phyloP scores from a whole-genome alignment of 2,113 vertebrate species.

The Ceyx cyanopectus region DNA sequence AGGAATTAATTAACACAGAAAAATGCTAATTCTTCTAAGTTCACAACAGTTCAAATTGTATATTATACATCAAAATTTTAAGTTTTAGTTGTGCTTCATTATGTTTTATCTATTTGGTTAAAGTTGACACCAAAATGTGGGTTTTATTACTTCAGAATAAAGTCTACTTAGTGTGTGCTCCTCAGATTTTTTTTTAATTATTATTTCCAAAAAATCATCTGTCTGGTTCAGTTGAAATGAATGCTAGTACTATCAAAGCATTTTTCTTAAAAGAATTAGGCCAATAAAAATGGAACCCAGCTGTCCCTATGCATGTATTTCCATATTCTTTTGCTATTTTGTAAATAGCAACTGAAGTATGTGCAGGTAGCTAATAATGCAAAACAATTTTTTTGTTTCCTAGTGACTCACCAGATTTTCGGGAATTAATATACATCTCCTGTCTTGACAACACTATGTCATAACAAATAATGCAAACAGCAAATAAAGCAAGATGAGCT shows the following conservation, averaged over 20 bases:
- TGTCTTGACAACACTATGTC: background rate
- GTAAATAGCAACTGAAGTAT: background rate
- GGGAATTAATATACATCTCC: slow-evolving; percentile 16
- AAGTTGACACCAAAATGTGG: background rate
- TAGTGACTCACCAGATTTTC: background rate
- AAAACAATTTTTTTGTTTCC: background rate
- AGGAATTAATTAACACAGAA: background rate
- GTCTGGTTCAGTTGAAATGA: background rate
- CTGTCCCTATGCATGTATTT: background rate
- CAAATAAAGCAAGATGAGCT: background rate
- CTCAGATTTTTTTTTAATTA: background rate
- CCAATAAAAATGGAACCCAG: background rate
- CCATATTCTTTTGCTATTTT: background rate
- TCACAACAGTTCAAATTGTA: background rate
- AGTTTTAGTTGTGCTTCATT: background rate
- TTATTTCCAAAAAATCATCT: background rate
- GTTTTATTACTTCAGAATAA: background rate
- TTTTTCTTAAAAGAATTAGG: background rate
- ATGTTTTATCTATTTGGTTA: background rate
- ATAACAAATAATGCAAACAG: slow-evolving; percentile 14
- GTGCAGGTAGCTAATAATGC: background rate
- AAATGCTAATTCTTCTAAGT: background rate
- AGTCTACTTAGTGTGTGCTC: background rate
- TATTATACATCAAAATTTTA: background rate
- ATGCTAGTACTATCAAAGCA: background rate